These are phyloP conservation scores for Arvicanthis niloticus DNA, from an alignment of 2,113 vertebrate species.

Conservation along the genomic window DNA sequence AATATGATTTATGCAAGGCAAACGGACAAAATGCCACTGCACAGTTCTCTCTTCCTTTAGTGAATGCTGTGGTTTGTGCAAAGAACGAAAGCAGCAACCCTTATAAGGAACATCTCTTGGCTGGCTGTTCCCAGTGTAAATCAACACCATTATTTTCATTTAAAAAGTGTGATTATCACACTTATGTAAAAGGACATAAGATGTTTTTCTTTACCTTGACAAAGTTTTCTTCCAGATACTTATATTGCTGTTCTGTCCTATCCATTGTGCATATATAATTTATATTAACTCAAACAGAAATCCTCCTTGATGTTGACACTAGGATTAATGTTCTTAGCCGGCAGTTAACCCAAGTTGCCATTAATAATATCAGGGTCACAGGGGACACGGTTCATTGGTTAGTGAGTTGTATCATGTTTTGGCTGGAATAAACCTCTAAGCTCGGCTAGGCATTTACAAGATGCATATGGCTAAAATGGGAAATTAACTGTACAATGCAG, in stretches of 20 bases:
- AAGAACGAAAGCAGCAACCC: neutral
- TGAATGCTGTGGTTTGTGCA: neutral
- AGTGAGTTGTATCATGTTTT: neutral
- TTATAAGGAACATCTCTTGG: neutral
- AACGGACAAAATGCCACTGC: neutral
- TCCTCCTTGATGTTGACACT: conserved; percentile 52
- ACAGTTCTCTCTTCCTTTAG: neutral
- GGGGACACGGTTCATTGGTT: conserved; percentile 44
- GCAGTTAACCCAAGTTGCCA: conserved; percentile 42
- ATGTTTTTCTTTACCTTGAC: neutral
- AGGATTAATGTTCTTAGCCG: conserved; percentile 48
- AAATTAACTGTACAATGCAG: conserved; percentile 62
- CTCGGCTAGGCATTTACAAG: neutral
- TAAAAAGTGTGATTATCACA: conserved; percentile 14
- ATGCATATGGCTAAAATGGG: conserved; percentile 3
- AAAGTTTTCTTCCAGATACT: conserved; percentile 22
- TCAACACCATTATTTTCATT: neutral
- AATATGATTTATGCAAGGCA: conserved; percentile 6
- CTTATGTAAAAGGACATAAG: neutral
- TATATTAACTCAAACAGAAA: conserved; percentile 64
- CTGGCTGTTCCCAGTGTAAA: neutral
- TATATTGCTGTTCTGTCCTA: conserved; percentile 16
- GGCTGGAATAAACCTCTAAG: conserved; percentile 13
- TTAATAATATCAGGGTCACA: conserved; percentile 58
- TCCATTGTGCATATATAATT: conserved; percentile 57